Evolutionary conservation across 2,888 invertebrate species (phyloP).

Genomic region (Euclidia mi): DNA sequence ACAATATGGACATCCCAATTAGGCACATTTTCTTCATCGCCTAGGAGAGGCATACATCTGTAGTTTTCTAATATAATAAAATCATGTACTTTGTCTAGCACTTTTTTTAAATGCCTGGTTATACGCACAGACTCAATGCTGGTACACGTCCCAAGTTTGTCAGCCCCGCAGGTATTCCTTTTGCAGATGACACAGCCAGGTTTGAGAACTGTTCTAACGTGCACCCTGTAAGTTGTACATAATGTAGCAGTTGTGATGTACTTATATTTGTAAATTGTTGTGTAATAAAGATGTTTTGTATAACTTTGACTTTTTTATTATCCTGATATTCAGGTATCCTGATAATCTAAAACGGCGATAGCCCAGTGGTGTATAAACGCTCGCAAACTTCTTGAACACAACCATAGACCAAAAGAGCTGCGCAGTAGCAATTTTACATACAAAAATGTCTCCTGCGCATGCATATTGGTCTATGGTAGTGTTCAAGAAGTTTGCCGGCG

Average conservation of each 20-base stretch:
- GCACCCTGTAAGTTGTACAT: conserved; percentile 64
- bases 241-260: conserved; percentile 68
- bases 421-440: no score
- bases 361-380: no score
- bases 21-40: conserved; percentile 74
- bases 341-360: background rate
- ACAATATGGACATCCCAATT: conserved; percentile 80
- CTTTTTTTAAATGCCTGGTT: conserved; percentile 69
- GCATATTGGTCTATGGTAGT: no score
- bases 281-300: conserved; percentile 70
- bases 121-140: conserved; percentile 34
- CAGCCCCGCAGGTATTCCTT: conserved; percentile 51
- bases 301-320: conserved; percentile 19
- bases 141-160: conserved; percentile 22
- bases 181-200: conserved; percentile 56
- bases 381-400: no score
- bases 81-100: conserved; percentile 53
- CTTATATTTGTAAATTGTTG: conserved; percentile 78
- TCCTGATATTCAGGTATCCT: background rate
- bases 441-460: no score
- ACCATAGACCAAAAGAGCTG: no score
- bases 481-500: no score
- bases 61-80: conserved; percentile 76
- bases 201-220: conserved; percentile 49
- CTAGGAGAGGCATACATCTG: conserved; percentile 81